Conservation (phyloP, 2,888 invertebrate species). For the Caenorhabditis panamensis region DNA sequence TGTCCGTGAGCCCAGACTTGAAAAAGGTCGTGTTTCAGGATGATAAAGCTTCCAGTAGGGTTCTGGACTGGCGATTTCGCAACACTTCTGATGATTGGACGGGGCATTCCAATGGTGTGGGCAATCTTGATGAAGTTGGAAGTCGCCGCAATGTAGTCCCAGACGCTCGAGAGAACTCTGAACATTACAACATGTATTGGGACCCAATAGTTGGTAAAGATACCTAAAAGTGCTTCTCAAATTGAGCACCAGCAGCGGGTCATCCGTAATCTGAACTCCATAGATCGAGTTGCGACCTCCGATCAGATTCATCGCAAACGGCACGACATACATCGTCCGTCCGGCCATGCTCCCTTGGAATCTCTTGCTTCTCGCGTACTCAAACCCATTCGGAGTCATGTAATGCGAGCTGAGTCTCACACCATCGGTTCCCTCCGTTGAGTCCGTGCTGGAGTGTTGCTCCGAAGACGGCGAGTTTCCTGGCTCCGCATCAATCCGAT, state of each 20-base stretch:
- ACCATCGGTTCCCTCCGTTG: constrained; percentile 1
- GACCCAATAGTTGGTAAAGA: neutral
- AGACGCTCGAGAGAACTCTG: constrained; percentile 86
- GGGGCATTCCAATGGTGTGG: constrained; percentile 92
- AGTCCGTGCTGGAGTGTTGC: neutral
- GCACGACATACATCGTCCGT: constrained; percentile 97
- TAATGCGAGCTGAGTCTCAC: constrained; percentile 41
- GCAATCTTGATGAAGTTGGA: constrained; percentile 89
- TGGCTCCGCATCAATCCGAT: constrained; percentile 36
- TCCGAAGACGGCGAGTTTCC: neutral
- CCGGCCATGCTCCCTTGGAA: constrained; percentile 86
- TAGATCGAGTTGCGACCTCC: constrained; percentile 94
- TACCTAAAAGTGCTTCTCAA: constrained; percentile 95
- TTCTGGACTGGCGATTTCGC: constrained; percentile 63
- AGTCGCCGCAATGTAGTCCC: constrained; percentile 82
- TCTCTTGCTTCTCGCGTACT: constrained; percentile 84
- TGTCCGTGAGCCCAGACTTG: constrained; percentile 90
- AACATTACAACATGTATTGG: neutral
- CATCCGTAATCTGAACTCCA: constrained; percentile 93
- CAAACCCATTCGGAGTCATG: constrained; percentile 24
- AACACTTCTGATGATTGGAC: constrained; percentile 82
- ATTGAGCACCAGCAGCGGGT: constrained; percentile 89
- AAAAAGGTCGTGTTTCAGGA: constrained; percentile 42
- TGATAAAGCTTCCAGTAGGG: constrained; percentile 40
- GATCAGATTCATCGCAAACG: constrained; percentile 98